Conservation (phyloP, 2,888 invertebrate genomes). For the Carterocephalus palaemon region DNA sequence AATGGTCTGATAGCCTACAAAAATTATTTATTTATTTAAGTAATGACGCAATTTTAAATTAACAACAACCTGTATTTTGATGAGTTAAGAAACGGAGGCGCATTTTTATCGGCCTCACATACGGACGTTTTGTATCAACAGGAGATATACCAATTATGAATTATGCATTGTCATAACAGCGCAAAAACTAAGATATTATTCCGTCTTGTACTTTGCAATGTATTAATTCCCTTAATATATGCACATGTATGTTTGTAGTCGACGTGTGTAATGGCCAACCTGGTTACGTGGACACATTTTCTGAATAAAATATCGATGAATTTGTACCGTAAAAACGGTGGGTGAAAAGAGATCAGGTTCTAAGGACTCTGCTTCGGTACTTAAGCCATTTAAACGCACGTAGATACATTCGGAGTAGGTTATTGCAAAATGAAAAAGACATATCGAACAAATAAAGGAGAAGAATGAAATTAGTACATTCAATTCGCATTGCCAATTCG, state of each 20-base stretch:
- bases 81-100: too few relatives aligned
- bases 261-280: constrained; percentile 11
- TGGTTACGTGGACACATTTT: constrained; percentile 19
- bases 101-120: too few relatives aligned
- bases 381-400: neutral
- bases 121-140: constrained; percentile 11
- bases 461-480: constrained; percentile 13
- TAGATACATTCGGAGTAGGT: constrained; percentile 25
- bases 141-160: constrained; percentile 14
- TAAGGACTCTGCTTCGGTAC: constrained; percentile 3
- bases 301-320: constrained; percentile 12
- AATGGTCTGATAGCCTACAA: too few relatives aligned
- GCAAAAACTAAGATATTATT: constrained; percentile 18
- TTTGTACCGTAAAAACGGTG: constrained; percentile 22
- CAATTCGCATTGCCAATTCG: constrained; percentile 57
- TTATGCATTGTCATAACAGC: constrained; percentile 16
- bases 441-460: constrained; percentile 15
- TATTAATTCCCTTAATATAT: constrained; percentile 21
- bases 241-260: constrained; percentile 1
- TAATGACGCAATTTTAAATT: constrained; percentile 3
- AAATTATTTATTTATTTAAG: too few relatives aligned
- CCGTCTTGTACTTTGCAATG: constrained; percentile 15
- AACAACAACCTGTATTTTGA: too few relatives aligned
- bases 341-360: constrained; percentile 6
- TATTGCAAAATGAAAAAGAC: constrained; percentile 25